A percentile compares a stretch with the other conserved stretches of the same genome.
These are phyloP conservation scores for Tetramorium simillimum DNA, from an alignment of 1,140 invertebrate species.

Conservation along the genomic window DNA sequence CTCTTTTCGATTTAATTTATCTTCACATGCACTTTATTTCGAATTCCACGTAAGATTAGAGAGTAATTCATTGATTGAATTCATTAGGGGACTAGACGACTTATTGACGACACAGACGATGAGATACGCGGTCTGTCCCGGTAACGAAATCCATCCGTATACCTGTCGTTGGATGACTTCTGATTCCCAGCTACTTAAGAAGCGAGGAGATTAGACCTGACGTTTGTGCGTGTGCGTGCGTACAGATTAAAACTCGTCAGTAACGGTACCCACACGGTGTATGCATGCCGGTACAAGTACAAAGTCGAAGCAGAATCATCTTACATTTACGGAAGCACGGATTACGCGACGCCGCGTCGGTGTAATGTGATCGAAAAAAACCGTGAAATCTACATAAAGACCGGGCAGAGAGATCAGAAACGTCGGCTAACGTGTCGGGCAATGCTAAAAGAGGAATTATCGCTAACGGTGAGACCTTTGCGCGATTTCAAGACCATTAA, in stretches of 20 bases:
- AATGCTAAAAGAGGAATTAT: conserved; percentile 52
- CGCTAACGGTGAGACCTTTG: conserved; percentile 49
- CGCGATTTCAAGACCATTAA: conserved; percentile 40
- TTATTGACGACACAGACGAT: background rate
- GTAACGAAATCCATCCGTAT: conserved; percentile 35
- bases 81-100: background rate
- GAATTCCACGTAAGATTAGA: background rate
- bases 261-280: conserved; percentile 63
- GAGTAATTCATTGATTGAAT: background rate
- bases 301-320: conserved; percentile 62
- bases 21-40: background rate
- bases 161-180: conserved; percentile 23
- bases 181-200: conserved; percentile 38
- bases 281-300: conserved; percentile 46
- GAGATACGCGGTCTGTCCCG: background rate
- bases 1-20: background rate
- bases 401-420: conserved; percentile 33
- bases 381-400: conserved; percentile 63
- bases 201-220: conserved; percentile 30
- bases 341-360: conserved; percentile 47
- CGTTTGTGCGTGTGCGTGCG: background rate
- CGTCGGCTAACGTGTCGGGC: conserved; percentile 31
- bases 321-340: conserved; percentile 72
- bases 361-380: conserved; percentile 69
- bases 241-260: conserved; percentile 60